Evolutionary conservation across 2,888 invertebrate species (phyloP), one percentile per base, ranked within the genome.

Genomic region (Standfussiana lucernea): DNA sequence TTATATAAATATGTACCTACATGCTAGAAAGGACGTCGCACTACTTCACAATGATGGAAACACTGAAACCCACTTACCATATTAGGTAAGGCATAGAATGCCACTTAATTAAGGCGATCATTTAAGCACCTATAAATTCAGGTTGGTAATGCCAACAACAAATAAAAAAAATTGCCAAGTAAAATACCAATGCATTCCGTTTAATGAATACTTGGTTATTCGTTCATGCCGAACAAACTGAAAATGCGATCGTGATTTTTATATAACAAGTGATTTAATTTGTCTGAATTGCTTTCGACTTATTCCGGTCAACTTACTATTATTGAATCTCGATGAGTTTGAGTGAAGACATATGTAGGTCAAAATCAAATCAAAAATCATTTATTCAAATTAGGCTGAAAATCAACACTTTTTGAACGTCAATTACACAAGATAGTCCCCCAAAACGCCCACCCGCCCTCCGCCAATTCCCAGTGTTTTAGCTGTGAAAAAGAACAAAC

Each of bases 41-140:
- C 45, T 75, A 47, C 24, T 61, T 59, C 32, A 1, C 74, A 59
- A 59, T 28, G 37, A 75, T 47, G 35, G 10, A 61, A 61, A 74
- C 56, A 59, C 37, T 45, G 42, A 74, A 59, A 47, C 40, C 32
- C 32, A 28, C 37, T 32, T 28, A 75, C 62, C 37, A 64, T 37
- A 32, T 32, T 59, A 40, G 37, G 62, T n/a, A 64, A 40, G 37
- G 62, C 37, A 64, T 37, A 64, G 37, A 64, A 64, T 40, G 64
- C 40, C 64, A 64, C 42, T 40, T 64, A 40, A 64, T 74, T 11
- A 59, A 24, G 7, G 24, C 50, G 24, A 56, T 21, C 35, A 6
- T 42, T 56, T 28, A 45, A 74, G n/a, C 40, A 35, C 15, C 21
- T 18, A 37, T 72, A 7, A 10, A 35, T 45, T 59, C 35, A 37